A percentile compares a stretch with the other conserved stretches of the same genome.
phyloP scores from a whole-genome alignment of 1,140 invertebrate genomes.

The Drosophila erecta region DNA sequence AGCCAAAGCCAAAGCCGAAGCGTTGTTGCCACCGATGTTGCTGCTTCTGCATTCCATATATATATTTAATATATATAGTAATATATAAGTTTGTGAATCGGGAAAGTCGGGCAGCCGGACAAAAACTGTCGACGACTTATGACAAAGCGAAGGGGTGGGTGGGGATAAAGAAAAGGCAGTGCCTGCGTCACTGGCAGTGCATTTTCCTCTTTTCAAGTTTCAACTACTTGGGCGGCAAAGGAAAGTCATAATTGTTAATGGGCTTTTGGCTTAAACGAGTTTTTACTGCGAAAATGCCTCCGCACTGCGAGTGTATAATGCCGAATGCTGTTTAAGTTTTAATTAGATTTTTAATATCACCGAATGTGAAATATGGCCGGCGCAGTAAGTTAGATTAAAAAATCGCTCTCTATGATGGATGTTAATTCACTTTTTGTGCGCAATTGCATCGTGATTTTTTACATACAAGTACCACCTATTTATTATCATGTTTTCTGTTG shows the following conservation, averaged over 20 bases:
- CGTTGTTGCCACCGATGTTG: slow-evolving; percentile 22
- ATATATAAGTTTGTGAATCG: slow-evolving; percentile 10
- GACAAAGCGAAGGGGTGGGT: slow-evolving; percentile 47
- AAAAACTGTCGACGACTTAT: slow-evolving; percentile 65
- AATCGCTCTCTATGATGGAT: slow-evolving; percentile 42
- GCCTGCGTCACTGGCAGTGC: slow-evolving; percentile 57
- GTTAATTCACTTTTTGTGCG: slow-evolving; percentile 50
- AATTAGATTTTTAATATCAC: slow-evolving; percentile 69
- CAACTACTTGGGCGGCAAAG: slow-evolving; percentile 64
- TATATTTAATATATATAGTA: slow-evolving; percentile 10
- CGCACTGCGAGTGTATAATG: slow-evolving; percentile 24
- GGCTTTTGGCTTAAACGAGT: slow-evolving; percentile 62
- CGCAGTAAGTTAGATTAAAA: slow-evolving; percentile 65
- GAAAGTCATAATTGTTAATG: slow-evolving; percentile 78
- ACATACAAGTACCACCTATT: slow-evolving; percentile 4
- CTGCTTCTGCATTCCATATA: slow-evolving; percentile 1
- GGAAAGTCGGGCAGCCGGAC: slow-evolving; percentile 46
- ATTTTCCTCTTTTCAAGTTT: slow-evolving; percentile 58
- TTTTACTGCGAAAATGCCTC: slow-evolving; percentile 44
- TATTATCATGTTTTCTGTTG: neutral
- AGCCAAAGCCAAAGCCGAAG: slow-evolving; percentile 46
- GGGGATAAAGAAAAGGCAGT: slow-evolving; percentile 22
- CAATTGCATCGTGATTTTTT: slow-evolving; percentile 37
- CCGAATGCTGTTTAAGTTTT: slow-evolving; percentile 52
- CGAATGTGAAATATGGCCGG: slow-evolving; percentile 16